Conservation (phyloP, 2,797 vertebrate species). For the Falco concolor region DNA sequence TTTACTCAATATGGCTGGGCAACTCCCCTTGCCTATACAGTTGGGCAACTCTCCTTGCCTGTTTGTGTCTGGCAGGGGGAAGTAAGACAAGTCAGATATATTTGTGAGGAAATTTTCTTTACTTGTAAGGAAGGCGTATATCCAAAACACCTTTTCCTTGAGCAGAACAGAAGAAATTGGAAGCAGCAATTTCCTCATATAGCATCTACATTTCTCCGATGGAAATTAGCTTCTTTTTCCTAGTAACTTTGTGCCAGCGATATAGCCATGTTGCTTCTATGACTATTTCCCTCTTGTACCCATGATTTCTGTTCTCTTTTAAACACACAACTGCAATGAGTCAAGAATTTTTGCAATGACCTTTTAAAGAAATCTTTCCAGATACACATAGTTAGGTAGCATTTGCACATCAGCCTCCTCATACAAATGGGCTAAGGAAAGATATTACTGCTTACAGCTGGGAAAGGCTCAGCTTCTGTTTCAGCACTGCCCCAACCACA, state of each 20-base stretch:
- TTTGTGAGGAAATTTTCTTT: neutral
- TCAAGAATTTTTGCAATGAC: neutral
- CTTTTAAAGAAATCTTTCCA: neutral
- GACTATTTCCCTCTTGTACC: neutral
- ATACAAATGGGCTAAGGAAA: neutral
- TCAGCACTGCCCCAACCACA: neutral
- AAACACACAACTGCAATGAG: neutral
- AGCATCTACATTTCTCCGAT: accelerated
- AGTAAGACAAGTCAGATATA: neutral
- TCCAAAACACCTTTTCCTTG: neutral
- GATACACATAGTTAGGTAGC: neutral
- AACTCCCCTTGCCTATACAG: neutral
- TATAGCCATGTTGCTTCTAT: neutral
- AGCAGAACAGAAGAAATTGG: neutral
- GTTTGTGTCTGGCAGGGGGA: neutral
- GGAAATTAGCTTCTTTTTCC: neutral
- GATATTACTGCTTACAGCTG: neutral
- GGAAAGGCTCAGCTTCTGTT: neutral
- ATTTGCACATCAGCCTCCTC: neutral
- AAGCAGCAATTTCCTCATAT: neutral
- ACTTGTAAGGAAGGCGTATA: neutral
- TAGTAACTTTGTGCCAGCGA: neutral
- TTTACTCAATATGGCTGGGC: neutral
- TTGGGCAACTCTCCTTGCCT: neutral
- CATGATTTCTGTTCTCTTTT: neutral